Evolutionary conservation across 2,113 vertebrate species (phyloP), one percentile per base, ranked within the genome.

Genomic region (Paramormyrops kingsleyae): DNA sequence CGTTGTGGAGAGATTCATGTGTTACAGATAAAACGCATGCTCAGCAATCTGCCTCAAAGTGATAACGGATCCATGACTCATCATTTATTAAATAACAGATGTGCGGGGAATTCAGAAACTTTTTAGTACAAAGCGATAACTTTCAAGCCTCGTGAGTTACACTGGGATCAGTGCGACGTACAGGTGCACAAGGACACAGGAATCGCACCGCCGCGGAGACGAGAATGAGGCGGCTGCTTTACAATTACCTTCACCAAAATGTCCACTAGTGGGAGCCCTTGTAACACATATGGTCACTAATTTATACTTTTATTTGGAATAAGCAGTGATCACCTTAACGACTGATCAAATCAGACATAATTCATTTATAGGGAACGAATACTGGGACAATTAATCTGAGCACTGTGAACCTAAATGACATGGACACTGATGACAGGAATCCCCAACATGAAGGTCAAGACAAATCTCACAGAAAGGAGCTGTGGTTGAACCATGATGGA

Each of bases 181-280:
- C 27, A 35, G 31, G 17, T 8, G 49, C 66, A 77, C 70, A 3
- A 56, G 56, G 39, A 88, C 39, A 24, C 21, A 8, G 53, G 49
- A 7, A 1, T 56, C 15, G 19, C 31, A 52, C 6, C 4, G 19
- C 49, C 4, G 19, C 35, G 9, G 31, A 87, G 44, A 47, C 12
- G 15, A 31, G 19, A 7, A 24, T 13, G 15, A 6, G 4, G 12
- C 6, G 0, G 24, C 35, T 80, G 46, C 0, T n/a, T 89, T n/a
- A 44, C 5, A 3, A 17, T 85, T 59, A 49, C 39, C 35, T 87
- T 83, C 89, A 86, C 6, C 56, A 12, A 56, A 59, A 19, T 74
- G n/a, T 42, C 89, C 89, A 44, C 56, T 89, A 89, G 83, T 15
- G 24, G 53, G 89, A 8, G 42, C n/a, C 19, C 77, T 59, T 42